Evolutionary conservation across 2,797 vertebrate species (phyloP), one percentile per base, ranked within the genome.

Genomic region (Rhinichthys osculus): DNA sequence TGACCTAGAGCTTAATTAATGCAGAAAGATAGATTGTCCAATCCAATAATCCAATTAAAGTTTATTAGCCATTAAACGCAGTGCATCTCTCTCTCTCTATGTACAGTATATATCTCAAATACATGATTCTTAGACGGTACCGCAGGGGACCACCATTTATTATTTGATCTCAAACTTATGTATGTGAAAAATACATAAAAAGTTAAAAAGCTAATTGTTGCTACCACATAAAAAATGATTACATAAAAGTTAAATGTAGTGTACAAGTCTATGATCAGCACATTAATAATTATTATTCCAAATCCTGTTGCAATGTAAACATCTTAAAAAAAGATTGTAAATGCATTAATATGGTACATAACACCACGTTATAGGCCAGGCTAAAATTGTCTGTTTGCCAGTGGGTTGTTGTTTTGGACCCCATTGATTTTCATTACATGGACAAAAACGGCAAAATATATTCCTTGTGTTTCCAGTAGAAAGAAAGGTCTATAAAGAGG

Each of bases 31-130:
- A 88, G 91, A 94, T 91, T 88, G 90, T 91, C 87, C 93, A 92
- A 91, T 90, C 84, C 88, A 94, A 93, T 88, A 90, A 89, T 90
- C 89, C 90, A 93, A 95, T 95, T 94, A 81, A 92, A 89, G 89
- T 87, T 92, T 84, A 86, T 86, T 92, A 92, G 90, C 89, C 91
- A 90, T 89, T 83, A 81, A 71, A 78, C 42, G 67, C 67, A 14
- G 44, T 44, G 27, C 69, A 47, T 71, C 57, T 33, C 86, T 11
- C 42, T 69, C 33, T 66, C 54, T 71, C n/a, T 64, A 33, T 70
- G 67, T 54, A 27, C 47, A 47, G 50, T 52, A 52, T 69, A 83
- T 52, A 76, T 50, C 19, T 14, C 13, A 33, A 69, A 69, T 69
- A 38, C 38, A 81, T 35, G 30, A 44, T 19, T 52, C 11, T 50